Evolutionary conservation across 2,888 invertebrate genomes (phyloP).

Genomic region (Eupithecia exiguata): DNA sequence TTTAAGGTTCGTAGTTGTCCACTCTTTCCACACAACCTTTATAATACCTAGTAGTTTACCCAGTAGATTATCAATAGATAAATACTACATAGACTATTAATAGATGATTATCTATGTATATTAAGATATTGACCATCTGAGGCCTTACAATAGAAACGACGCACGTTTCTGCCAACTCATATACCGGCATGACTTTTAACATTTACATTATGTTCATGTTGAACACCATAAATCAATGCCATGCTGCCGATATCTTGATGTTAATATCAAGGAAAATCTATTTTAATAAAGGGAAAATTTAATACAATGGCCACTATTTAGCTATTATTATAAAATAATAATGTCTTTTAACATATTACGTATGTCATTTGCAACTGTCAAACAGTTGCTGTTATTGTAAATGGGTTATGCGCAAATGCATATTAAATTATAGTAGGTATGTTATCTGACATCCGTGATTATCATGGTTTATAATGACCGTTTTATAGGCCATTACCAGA

Average conservation of each 20-base stretch:
- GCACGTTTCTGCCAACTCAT: constrained; percentile 31
- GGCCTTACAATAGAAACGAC: constrained; percentile 26
- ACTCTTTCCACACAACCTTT: background rate
- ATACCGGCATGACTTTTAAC: constrained; percentile 25
- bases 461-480: background rate
- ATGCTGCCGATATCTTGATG: constrained; percentile 34
- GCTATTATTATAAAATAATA: constrained; percentile 32
- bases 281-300: constrained; percentile 33
- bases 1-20: background rate
- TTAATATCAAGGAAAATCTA: constrained; percentile 44
- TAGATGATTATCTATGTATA: background rate
- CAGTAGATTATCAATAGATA: too few species aligned
- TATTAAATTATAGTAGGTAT: background rate
- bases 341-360: constrained; percentile 17
- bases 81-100: background rate
- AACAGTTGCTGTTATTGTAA: constrained; percentile 15
- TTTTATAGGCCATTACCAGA: background rate
- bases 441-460: background rate
- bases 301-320: constrained; percentile 42
- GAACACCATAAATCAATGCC: constrained; percentile 39
- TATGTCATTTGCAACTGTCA: constrained; percentile 26
- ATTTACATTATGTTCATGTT: constrained; percentile 26
- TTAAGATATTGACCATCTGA: background rate
- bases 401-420: background rate
- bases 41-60: too few species aligned